Evolutionary conservation across 2,113 vertebrate genomes (phyloP), one percentile per base, ranked within the genome.

Genomic region (Anarrhichthys ocellatus): DNA sequence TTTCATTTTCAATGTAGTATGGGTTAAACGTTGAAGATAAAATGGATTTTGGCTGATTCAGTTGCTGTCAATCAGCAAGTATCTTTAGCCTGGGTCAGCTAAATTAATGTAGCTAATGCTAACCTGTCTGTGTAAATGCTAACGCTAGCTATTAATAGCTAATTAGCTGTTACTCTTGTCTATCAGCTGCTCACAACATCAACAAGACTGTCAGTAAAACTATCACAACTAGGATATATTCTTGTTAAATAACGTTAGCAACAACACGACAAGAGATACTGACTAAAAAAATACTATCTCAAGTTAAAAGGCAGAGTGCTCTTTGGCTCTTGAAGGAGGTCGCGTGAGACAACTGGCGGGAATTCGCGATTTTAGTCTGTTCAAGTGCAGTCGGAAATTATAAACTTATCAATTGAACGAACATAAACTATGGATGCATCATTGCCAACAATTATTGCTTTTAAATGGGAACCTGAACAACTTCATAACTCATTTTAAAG

Each of bases 1-100:
- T 92, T 97, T 99, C 98, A 99, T 99, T 6, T 0, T 94, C 81
- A 54, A 4, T 42, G 29, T 5, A 40, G 13, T 46, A 17, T 24
- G 0, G 9, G 18, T 50, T 42, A 1, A 80, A 20, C 0, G 9
- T 27, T 64, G 11, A 59, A 34, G 6, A 40, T 18, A 13, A 76
- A 73, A 52, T 32, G 1, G 14, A 27, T 14, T 44, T 27, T 24
- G 38, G 1, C 3, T 17, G 22, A 44, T 62, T 61, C 8, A 17
- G 14, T 22, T 50, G 8, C 2, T 18, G 6, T 59, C 27, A 66
- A 10, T 70, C 3, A 24, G 0, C 0, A 8, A 18, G 9, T 4
- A 20, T 18, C 24, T 63, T 84, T 44, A 73, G 77, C 50, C 1
- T 4, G 11, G 2, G 32, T 50, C 1, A 74, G 46, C 13, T 52